These are phyloP conservation scores for Misgurnus anguillicaudatus DNA, from an alignment of 2,113 vertebrate species.

Conservation along the genomic window DNA sequence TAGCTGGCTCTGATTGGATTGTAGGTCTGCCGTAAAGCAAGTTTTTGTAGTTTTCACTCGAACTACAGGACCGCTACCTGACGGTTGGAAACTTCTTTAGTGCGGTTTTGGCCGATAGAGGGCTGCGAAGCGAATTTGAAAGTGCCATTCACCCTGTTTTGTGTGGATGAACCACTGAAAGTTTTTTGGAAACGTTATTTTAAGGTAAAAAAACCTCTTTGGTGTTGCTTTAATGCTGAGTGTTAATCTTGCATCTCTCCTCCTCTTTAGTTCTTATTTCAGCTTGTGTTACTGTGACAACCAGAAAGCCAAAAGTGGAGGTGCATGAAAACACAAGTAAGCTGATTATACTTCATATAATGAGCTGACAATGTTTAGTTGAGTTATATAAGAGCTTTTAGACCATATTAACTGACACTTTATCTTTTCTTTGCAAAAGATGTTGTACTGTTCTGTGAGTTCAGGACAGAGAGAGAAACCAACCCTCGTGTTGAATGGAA, in stretches of 20 bases:
- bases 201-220: too few relatives aligned
- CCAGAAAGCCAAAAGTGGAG: conserved; percentile 68
- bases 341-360: conserved; percentile 28
- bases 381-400: background rate
- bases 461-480: conserved; percentile 75
- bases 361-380: background rate
- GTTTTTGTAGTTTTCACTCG: too few relatives aligned
- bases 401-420: conserved; percentile 14
- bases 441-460: conserved; percentile 83
- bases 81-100: too few relatives aligned
- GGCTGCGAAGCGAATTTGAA: too few relatives aligned
- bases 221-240: too few relatives aligned
- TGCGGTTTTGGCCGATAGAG: too few relatives aligned
- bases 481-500: conserved; percentile 91
- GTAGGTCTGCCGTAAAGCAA: too few relatives aligned
- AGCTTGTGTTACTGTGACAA: conserved; percentile 69
- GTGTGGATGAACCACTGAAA: too few relatives aligned
- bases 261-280: conserved; percentile 59
- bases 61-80: too few relatives aligned
- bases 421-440: conserved; percentile 68
- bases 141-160: too few relatives aligned
- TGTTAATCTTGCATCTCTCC: background rate
- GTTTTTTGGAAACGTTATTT: too few relatives aligned
- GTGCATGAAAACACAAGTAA: conserved; percentile 74
- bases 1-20: too few relatives aligned